A percentile compares a stretch with the other conserved stretches of the same genome.
phyloP scores from a whole-genome alignment of 2,888 invertebrate species.

The Tiliacea aurago region DNA sequence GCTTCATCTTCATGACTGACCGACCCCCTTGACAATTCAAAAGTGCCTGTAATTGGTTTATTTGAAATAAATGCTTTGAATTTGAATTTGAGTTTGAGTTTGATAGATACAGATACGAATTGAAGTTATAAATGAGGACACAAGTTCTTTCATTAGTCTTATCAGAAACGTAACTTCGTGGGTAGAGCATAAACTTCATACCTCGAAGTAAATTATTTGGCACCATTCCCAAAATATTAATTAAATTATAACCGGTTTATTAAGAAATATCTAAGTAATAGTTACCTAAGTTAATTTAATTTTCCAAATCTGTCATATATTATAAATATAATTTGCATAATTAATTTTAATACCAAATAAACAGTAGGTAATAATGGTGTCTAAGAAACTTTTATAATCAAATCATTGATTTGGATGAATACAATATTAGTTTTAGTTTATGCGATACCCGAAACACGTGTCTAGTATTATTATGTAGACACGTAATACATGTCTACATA shows the following conservation, averaged over 20 bases:
- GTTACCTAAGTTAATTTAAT: constrained; percentile 10
- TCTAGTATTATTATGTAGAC: too few species aligned
- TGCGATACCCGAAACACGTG: too few species aligned
- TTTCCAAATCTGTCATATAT: neutral
- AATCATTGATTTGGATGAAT: constrained; percentile 2
- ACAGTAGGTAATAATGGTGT: neutral
- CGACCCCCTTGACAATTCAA: too few species aligned
- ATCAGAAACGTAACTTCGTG: constrained; percentile 8
- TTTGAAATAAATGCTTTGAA: too few species aligned
- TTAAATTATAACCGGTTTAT: neutral
- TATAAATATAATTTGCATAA: constrained; percentile 6
- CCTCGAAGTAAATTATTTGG: neutral
- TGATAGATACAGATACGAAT: neutral
- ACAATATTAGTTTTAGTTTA: too few species aligned
- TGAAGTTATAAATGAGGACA: constrained; percentile 12
- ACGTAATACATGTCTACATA: too few species aligned
- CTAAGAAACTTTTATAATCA: neutral
- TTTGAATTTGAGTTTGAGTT: too few species aligned
- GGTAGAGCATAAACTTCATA: neutral
- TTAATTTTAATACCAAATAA: constrained; percentile 18
- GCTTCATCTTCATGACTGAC: too few species aligned
- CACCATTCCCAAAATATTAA: constrained; percentile 14
- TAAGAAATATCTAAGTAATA: neutral
- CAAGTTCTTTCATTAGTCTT: constrained; percentile 12
- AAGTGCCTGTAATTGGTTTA: too few species aligned